Percentiles rank a stretch among this genome's conserved stretches.
These are phyloP conservation scores for Pinna nobilis DNA, from an alignment of 1,140 invertebrate genomes.

Conservation along the genomic window DNA sequence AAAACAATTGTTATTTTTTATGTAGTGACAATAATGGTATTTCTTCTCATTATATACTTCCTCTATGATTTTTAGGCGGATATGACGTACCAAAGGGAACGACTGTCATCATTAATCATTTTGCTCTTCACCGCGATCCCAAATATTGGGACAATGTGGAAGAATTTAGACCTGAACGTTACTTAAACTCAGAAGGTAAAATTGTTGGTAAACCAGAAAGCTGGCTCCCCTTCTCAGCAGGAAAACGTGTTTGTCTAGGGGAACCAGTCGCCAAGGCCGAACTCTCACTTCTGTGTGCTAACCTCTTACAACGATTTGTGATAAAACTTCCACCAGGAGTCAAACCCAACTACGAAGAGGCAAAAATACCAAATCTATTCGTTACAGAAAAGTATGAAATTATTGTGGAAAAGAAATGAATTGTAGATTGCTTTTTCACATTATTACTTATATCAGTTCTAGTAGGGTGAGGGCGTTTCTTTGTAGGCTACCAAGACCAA, in stretches of 20 bases:
- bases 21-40: too few relatives aligned
- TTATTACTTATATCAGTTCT: too few relatives aligned
- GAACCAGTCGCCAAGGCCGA: slow-evolving; percentile 36
- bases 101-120: slow-evolving; percentile 87
- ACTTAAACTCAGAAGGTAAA: slow-evolving; percentile 61
- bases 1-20: too few relatives aligned
- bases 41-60: too few relatives aligned
- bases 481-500: too few relatives aligned
- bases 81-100: slow-evolving; percentile 83
- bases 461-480: too few relatives aligned
- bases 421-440: too few relatives aligned
- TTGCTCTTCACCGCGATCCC: slow-evolving; percentile 83
- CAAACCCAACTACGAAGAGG: not conserved
- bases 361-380: not conserved
- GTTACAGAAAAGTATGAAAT: slow-evolving; percentile 8
- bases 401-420: slow-evolving; percentile 6
- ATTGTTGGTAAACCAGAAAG: slow-evolving; percentile 25
- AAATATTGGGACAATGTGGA: slow-evolving; percentile 83
- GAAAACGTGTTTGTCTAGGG: slow-evolving; percentile 31
- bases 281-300: slow-evolving; percentile 30
- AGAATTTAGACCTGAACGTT: slow-evolving; percentile 83
- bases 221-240: slow-evolving; percentile 27
- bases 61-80: slow-evolving; percentile 33
- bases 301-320: slow-evolving; percentile 31
- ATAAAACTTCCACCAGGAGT: slow-evolving; percentile 22